Evolutionary conservation across 2,888 invertebrate species (phyloP), one percentile per base, ranked within the genome.

Genomic region (Tetropium fuscum): DNA sequence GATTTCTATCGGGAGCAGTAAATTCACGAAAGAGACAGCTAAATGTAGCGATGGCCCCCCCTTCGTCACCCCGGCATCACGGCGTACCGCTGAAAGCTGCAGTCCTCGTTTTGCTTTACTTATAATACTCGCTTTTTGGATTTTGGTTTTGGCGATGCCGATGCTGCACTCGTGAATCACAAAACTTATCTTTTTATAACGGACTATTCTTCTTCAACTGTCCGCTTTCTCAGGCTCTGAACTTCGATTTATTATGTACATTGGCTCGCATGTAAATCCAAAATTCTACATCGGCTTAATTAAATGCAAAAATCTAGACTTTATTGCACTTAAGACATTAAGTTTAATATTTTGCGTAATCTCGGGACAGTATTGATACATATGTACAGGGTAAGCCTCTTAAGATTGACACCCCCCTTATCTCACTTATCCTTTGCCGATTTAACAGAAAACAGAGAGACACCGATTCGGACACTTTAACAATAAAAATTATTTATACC

Each of bases 1-100:
- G 80, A 80, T 80, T 77, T 75, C 76, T 79, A 80, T 80, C 80
- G 75, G 73, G 54, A 70, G 78, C 75, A 75, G 77, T 80, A 80
- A 80, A 80, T 80, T 74, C 71, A 69, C 68, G 60, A 71, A 71
- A 71, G 70, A 72, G 71, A 74, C 72, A 73, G 71, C 70, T 72
- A 73, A 72, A 73, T 74, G 72, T 73, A 72, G 69, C 72, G 69
- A 67, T 68, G 53, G 45, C 32, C 60, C 66, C 70, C 68, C 64
- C 68, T 58, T 63, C 60, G 61, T 58, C 67, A 53, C 60, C 65
- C 49, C 63, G 58, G 20, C 53, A 27, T 56, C 53, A 58, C 56
- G 38, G 32, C 41, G 55, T 49, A 56, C 59, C 56, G 57, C 47
- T 57, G 59, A 49, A 51, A 48, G 58, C 55, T 56, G 58, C 61